Evolutionary conservation across 2,888 invertebrate genomes (phyloP).

Genomic region (Microctonus brassicae): DNA sequence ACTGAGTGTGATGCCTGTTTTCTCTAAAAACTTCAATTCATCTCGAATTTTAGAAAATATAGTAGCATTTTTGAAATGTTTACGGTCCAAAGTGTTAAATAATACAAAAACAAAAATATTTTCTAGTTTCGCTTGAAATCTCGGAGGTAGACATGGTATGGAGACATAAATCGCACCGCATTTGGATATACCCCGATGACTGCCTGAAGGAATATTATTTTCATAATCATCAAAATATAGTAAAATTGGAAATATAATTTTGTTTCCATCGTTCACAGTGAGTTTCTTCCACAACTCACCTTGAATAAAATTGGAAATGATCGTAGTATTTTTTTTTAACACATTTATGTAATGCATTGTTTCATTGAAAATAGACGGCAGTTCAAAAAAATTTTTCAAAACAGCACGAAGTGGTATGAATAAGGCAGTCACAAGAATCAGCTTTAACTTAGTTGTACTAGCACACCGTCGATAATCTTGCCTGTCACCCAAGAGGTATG

Average conservation of each 20-base stretch:
- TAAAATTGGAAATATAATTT: slow-evolving; percentile 44
- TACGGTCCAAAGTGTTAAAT: slow-evolving; percentile 44
- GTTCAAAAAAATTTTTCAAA: slow-evolving; percentile 36
- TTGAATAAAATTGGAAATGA: slow-evolving; percentile 40
- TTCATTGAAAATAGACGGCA: slow-evolving; percentile 31
- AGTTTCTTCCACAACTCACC: slow-evolving; percentile 36
- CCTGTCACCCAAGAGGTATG: slow-evolving; percentile 36
- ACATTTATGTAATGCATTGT: slow-evolving; percentile 30
- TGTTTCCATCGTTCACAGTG: slow-evolving; percentile 13
- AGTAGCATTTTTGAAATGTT: slow-evolving; percentile 35
- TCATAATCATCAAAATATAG: slow-evolving; percentile 49
- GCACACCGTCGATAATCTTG: slow-evolving; percentile 23
- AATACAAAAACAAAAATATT: slow-evolving; percentile 47
- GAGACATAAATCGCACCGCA: slow-evolving; percentile 44
- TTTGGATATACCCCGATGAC: slow-evolving; percentile 45
- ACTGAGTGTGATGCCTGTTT: slow-evolving; percentile 20
- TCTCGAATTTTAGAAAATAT: slow-evolving; percentile 35
- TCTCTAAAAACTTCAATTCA: slow-evolving; percentile 23
- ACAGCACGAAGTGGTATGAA: no score
- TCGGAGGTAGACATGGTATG: slow-evolving; percentile 43
- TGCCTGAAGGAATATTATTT: slow-evolving; percentile 46
- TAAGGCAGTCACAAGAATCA: no score
- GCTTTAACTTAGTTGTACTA: slow-evolving; percentile 17
- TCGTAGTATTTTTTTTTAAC: slow-evolving; percentile 25
- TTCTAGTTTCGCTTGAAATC: slow-evolving; percentile 41